These are phyloP conservation scores for Pollenia angustigena DNA, from an alignment of 2,888 invertebrate genomes.

Conservation along the genomic window DNA sequence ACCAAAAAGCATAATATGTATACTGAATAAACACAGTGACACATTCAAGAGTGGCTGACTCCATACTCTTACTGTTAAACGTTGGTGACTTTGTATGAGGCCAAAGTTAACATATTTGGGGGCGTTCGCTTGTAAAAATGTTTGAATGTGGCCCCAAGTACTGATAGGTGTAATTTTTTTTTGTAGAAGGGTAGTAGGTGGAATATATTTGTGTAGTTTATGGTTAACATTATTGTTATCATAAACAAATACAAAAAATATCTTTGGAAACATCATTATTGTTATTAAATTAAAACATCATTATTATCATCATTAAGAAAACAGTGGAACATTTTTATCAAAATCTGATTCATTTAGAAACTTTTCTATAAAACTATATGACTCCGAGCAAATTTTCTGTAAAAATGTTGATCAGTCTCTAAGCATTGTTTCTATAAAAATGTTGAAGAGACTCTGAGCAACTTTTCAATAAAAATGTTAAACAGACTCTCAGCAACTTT, in stretches of 20 bases:
- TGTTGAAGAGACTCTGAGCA: no score
- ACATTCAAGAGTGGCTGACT: background rate
- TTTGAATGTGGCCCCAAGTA: background rate
- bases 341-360: background rate
- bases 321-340: background rate
- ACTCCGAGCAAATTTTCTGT: no score
- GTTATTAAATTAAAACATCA: constrained; percentile 20
- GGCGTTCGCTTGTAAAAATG: constrained; percentile 56
- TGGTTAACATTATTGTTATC: constrained; percentile 48
- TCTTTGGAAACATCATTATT: constrained; percentile 45
- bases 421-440: no score
- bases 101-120: constrained; percentile 48
- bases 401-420: no score
- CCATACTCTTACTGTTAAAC: background rate
- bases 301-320: background rate
- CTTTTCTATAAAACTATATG: no score
- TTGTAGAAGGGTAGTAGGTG: background rate
- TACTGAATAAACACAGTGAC: constrained; percentile 26
- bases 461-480: no score
- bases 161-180: constrained; percentile 23
- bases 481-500: no score
- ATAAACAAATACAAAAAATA: constrained; percentile 33
- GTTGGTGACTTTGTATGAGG: constrained; percentile 12
- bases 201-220: constrained; percentile 46
- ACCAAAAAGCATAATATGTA: background rate